These are phyloP conservation scores for Drosophila lacteicornis DNA, from an alignment of 1,140 invertebrate genomes.

Conservation along the genomic window DNA sequence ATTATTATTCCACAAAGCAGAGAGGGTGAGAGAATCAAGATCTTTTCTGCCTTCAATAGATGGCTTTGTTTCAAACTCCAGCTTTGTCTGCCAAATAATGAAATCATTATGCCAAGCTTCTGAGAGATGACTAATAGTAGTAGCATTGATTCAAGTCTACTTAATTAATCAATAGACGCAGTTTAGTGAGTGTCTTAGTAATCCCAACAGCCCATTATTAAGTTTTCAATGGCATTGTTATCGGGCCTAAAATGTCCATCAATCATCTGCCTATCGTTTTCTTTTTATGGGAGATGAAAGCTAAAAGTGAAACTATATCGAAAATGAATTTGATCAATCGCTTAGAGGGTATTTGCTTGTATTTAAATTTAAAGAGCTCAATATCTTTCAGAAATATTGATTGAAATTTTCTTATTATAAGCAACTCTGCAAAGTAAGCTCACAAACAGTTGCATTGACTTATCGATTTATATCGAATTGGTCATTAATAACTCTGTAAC, in stretches of 20 bases:
- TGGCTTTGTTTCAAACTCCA: constrained; percentile 21
- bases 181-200: constrained; percentile 8
- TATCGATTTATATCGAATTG: not conserved
- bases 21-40: constrained; percentile 2
- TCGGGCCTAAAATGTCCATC: constrained; percentile 6
- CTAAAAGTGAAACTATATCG: constrained; percentile 7
- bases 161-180: constrained; percentile 14
- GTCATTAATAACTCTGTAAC: not conserved
- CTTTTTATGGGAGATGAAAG: not conserved
- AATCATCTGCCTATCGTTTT: constrained; percentile 6
- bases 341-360: not conserved
- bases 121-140: constrained; percentile 22
- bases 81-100: constrained; percentile 15
- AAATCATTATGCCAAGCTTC: constrained; percentile 13
- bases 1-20: constrained; percentile 1
- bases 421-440: constrained; percentile 5
- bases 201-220: constrained; percentile 6
- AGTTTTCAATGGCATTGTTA: constrained; percentile 31
- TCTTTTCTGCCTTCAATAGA: constrained; percentile 7
- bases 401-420: not conserved
- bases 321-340: not conserved
- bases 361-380: no score
- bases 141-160: constrained; percentile 4
- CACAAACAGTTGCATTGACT: constrained; percentile 1
- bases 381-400: not conserved